Percentiles rank a stretch among this genome's conserved stretches.
These are phyloP conservation scores for Nibea albiflora DNA, from an alignment of 2,113 vertebrate genomes.

Conservation along the genomic window DNA sequence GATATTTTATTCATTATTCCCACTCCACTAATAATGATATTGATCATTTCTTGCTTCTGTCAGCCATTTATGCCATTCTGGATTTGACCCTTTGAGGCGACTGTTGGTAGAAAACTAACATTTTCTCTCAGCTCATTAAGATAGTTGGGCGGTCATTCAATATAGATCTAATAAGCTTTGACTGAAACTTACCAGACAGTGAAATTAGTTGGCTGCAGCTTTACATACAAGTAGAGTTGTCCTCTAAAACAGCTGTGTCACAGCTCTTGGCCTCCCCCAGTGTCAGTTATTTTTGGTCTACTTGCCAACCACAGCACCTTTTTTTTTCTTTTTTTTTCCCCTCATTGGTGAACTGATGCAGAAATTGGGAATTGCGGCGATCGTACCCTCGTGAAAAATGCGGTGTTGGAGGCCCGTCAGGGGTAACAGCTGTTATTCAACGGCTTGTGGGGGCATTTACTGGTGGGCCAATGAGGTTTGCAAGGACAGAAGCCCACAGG, in stretches of 20 bases:
- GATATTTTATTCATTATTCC: conserved; percentile 9
- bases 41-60: conserved; percentile 3
- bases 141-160: conserved; percentile 50
- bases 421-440: conserved; percentile 76
- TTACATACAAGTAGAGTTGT: conserved; percentile 66
- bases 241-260: conserved; percentile 81
- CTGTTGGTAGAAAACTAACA: conserved; percentile 34
- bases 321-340: conserved; percentile 2
- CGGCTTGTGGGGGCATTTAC: conserved; percentile 24
- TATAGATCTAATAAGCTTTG: conserved; percentile 71
- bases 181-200: conserved; percentile 77
- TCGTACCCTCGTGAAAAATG: conserved; percentile 72
- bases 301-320: conserved; percentile 73
- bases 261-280: conserved; percentile 64
- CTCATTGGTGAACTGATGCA: conserved; percentile 63
- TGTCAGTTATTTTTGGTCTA: conserved; percentile 77
- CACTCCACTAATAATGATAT: conserved; percentile 23
- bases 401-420: conserved; percentile 50
- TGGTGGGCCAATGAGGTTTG: conserved; percentile 43
- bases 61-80: neutral
- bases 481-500: conserved; percentile 59
- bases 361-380: conserved; percentile 66
- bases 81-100: conserved; percentile 39
- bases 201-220: conserved; percentile 75
- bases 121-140: conserved; percentile 62